These are phyloP conservation scores for Macrochelys suwanniensis DNA, from an alignment of 2,797 vertebrate species.

Conservation along the genomic window DNA sequence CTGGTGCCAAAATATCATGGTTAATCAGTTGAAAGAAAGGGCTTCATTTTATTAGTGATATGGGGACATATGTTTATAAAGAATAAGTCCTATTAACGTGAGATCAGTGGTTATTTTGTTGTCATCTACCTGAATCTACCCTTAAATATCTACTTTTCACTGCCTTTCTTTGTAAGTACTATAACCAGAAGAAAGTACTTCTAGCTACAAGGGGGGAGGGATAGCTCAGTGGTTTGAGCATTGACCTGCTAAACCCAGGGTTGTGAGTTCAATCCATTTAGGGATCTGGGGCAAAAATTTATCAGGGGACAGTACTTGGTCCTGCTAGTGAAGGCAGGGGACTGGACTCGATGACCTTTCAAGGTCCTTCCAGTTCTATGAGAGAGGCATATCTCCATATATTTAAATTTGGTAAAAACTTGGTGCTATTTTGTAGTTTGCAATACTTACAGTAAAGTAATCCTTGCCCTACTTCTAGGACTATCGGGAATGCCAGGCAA, in stretches of 20 bases:
- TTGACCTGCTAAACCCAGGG: too few species aligned
- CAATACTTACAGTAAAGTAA: background rate
- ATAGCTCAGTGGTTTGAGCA: too few species aligned
- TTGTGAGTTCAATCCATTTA: too few species aligned
- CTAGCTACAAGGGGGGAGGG: background rate
- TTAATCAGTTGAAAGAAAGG: conserved; percentile 4
- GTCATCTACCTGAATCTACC: background rate
- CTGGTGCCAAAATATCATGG: conserved; percentile 34
- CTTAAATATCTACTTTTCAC: background rate
- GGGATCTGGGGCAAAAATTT: too few species aligned
- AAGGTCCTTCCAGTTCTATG: too few species aligned
- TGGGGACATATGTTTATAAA: background rate
- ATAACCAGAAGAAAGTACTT: background rate
- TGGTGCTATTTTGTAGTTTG: background rate
- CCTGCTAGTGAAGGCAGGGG: too few species aligned
- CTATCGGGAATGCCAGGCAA: background rate
- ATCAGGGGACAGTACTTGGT: too few species aligned
- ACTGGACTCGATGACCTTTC: too few species aligned
- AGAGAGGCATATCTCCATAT: too few species aligned
- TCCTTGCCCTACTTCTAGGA: background rate
- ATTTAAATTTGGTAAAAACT: background rate
- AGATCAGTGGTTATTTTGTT: conserved; percentile 38
- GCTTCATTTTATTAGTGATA: background rate
- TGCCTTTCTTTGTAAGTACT: background rate
- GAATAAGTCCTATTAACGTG: conserved; percentile 10